These are phyloP conservation scores for Elmis aenea DNA, from an alignment of 2,888 invertebrate genomes.

Conservation along the genomic window DNA sequence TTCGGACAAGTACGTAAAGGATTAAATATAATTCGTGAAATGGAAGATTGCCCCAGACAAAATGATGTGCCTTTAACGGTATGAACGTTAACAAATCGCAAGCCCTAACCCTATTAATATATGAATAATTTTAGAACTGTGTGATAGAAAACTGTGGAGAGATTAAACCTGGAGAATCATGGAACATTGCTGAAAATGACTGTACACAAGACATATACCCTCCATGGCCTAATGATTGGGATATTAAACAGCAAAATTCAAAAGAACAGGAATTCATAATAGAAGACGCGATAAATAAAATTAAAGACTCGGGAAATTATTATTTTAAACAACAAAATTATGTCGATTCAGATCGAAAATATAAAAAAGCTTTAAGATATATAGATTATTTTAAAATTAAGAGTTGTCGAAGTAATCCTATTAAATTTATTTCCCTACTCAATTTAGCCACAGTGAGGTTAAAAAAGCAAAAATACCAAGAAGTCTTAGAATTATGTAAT, in stretches of 20 bases:
- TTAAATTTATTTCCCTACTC: slow-evolving; percentile 52
- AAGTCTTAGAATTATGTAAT: slow-evolving; percentile 60
- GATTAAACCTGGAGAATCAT: slow-evolving; percentile 53
- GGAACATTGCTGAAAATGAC: slow-evolving; percentile 65
- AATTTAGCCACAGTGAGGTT: slow-evolving; percentile 73
- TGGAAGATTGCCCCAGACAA: slow-evolving; percentile 58
- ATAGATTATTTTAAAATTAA: slow-evolving; percentile 49
- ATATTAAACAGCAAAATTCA: slow-evolving; percentile 34
- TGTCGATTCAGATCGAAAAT: slow-evolving; percentile 66
- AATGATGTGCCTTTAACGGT: slow-evolving; percentile 59
- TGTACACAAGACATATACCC: slow-evolving; percentile 67
- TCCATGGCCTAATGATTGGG: slow-evolving; percentile 74
- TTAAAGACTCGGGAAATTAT: slow-evolving; percentile 70
- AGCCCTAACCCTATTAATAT: slow-evolving; percentile 9
- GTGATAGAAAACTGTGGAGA: slow-evolving; percentile 72
- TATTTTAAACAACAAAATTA: slow-evolving; percentile 59
- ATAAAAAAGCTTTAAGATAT: slow-evolving; percentile 74
- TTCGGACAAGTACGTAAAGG: slow-evolving; percentile 79
- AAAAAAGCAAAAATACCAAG: slow-evolving; percentile 57
- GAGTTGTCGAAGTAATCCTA: slow-evolving; percentile 33
- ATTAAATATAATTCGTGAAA: slow-evolving; percentile 64
- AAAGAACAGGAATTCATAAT: slow-evolving; percentile 33
- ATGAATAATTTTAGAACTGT: slow-evolving; percentile 53
- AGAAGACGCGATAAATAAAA: slow-evolving; percentile 51
- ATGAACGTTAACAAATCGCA: slow-evolving; percentile 32